phyloP scores from a whole-genome alignment of 1,140 invertebrate species.

The Argopecten irradians region DNA sequence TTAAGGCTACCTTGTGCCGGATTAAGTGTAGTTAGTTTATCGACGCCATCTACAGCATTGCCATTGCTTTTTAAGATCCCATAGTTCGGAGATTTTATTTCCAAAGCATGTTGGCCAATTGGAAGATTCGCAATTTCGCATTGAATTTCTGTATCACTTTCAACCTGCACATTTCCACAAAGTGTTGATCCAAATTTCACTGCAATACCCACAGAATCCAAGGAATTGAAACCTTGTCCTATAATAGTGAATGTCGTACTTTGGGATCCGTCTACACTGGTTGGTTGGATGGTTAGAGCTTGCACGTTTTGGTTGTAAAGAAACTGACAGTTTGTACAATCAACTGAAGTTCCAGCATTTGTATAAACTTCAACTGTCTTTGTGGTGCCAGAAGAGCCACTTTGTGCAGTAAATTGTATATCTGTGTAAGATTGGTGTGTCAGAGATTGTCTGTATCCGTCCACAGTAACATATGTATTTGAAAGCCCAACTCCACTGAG shows the following conservation, averaged over 20 bases:
- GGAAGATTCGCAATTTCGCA: constrained; percentile 46
- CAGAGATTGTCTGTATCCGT: constrained; percentile 35
- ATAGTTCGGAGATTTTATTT: constrained; percentile 42
- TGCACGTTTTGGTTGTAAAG: constrained; percentile 24
- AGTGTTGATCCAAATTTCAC: constrained; percentile 51
- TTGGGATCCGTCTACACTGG: constrained; percentile 23
- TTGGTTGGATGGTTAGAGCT: constrained; percentile 27
- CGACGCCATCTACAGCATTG: constrained; percentile 42
- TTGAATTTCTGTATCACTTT: constrained; percentile 47
- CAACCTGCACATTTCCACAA: constrained; percentile 40
- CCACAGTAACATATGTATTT: constrained; percentile 38
- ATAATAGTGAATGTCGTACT: constrained; percentile 45
- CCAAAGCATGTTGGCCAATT: constrained; percentile 41
- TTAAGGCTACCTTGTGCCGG: constrained; percentile 55
- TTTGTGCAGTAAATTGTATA: constrained; percentile 47
- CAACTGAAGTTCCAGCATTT: not conserved
- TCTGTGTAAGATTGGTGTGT: constrained; percentile 48
- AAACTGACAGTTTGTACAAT: constrained; percentile 26
- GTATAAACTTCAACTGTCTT: not conserved
- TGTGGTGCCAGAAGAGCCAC: constrained; percentile 20
- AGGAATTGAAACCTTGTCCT: constrained; percentile 55
- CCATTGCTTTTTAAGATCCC: constrained; percentile 36
- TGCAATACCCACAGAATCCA: constrained; percentile 34
- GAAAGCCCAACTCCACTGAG: constrained; percentile 58
- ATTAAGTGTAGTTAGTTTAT: no score